Base-by-base conservation (phyloP, 2,888 invertebrate genomes). In the Pemphredon lugubris region DNA sequence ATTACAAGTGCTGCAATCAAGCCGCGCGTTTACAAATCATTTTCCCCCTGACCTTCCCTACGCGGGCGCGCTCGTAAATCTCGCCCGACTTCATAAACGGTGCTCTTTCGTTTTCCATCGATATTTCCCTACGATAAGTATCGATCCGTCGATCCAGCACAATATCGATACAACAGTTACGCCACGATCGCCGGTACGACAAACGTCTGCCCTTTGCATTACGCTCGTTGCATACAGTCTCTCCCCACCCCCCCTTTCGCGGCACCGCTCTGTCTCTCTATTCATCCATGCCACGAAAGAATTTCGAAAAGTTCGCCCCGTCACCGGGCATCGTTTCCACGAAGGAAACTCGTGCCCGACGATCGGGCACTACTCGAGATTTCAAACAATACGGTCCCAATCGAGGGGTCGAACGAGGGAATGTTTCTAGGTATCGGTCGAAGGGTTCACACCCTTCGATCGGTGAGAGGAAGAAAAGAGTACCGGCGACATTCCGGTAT, bases 401-500 rank as follows among this genome's bases (percentile, higher is more conserved):
- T n/a, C n/a, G n/a, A n/a, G n/a, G n/a, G n/a, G n/a, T n/a, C n/a
- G n/a, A n/a, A n/a, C n/a, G n/a, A n/a, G n/a, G n/a, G n/a, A n/a
- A n/a, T n/a, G n/a, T n/a, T n/a, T n/a, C n/a, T n/a, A n/a, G n/a
- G n/a, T n/a, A n/a, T n/a, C n/a, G n/a, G n/a, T n/a, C n/a, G n/a
- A n/a, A 7, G 21, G 21, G 69, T 50, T 59, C 69, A 69, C 69
- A 69, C 54, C 32, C 71, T 71, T 77, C 66, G 66, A 67, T 71
- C 58, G 47, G 39, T 47, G 40, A 9, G 37, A 14, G 7, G 14
- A 26, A 21, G n/a, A 30, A 14, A 39, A 45, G 45, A 53, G 14
- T 68, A 54, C 77, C 77, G 77, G 77, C 61, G 42, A 54, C 68
- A 47, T 63, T 48, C 42, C 58, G 66, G 63, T 48, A 53, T 11